Evolutionary conservation across 1,140 invertebrate species (phyloP), one percentile per base, ranked within the genome.

Genomic region (Caenorhabditis inopinata): DNA sequence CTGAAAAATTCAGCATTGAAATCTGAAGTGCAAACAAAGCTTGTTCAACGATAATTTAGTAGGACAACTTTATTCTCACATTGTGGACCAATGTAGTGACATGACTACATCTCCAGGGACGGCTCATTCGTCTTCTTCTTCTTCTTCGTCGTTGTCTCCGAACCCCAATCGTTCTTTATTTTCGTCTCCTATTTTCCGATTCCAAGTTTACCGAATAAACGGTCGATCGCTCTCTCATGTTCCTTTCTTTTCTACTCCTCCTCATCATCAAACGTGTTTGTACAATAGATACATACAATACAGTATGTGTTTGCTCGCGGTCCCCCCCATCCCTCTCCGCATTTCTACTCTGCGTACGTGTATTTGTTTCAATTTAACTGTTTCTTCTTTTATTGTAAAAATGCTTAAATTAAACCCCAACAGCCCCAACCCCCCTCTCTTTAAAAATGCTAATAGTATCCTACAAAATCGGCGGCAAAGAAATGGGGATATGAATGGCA

Each of bases 201-300:
- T 75, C 58, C 58, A 68, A 68, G 35, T 68, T 75, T 75, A 48
- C 47, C 47, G 74, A 75, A 12, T 47, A 32, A 5, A 75, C n/a
- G 74, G 47, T 29, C 45, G 74, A 49, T 47, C 47, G 11, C 12
- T 25, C 58, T 38, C 74, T 75, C 74, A 14, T 48, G 74, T 75
- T 75, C 45, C 74, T n/a, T 45, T 73, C 16, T n/a, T 49, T 49
- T 49, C 74, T 21, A 9, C n/a, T n/a, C 23, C 42, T 68, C 58
- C 58, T 68, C 58, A 68, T 68, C 58, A 68, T 68, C 58, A 68
- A 68, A 68, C 38, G 58, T 68, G 58, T 68, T 68, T 68, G 58
- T 68, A 68, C 58, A 68, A 68, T 68, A 68, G 32, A 68, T 68
- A 68, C 58, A 68, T 68, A 68, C 58, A 68, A 68, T 68, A 68